Evolutionary conservation across 2,113 vertebrate genomes (phyloP).

Genomic region (Lagenorhynchus albirostris): DNA sequence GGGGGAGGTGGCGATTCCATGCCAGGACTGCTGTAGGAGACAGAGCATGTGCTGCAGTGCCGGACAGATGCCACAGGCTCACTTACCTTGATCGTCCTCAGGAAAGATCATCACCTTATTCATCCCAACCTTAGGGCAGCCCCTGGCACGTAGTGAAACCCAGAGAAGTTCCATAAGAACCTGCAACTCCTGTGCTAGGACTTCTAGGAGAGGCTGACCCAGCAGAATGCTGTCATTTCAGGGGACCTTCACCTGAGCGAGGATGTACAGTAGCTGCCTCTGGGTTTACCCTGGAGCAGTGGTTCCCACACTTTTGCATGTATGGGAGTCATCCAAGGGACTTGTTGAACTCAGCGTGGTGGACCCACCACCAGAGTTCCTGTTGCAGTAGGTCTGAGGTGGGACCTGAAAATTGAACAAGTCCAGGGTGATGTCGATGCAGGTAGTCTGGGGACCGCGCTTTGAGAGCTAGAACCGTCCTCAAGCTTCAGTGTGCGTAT

Average conservation of each 20-base stretch:
- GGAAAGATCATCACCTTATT: no score
- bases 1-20: neutral
- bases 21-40: no score
- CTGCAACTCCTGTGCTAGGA: neutral
- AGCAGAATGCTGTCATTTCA: no score
- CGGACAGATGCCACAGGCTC: rapidly evolving
- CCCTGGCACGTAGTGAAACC: neutral
- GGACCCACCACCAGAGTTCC: neutral
- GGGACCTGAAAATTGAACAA: neutral
- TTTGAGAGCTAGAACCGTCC: neutral
- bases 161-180: neutral
- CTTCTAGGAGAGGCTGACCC: neutral
- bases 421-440: neutral
- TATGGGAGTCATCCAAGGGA: neutral
- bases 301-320: neutral
- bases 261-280: rapidly evolving
- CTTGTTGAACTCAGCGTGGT: neutral
- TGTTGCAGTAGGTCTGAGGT: neutral
- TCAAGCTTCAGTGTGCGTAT: rapidly evolving
- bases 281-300: rapidly evolving
- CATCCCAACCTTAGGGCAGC: neutral
- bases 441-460: neutral
- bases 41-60: neutral
- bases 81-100: neutral
- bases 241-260: rapidly evolving